phyloP scores from a whole-genome alignment of 1,140 invertebrate species.

The Brachionus rotundiformis region DNA sequence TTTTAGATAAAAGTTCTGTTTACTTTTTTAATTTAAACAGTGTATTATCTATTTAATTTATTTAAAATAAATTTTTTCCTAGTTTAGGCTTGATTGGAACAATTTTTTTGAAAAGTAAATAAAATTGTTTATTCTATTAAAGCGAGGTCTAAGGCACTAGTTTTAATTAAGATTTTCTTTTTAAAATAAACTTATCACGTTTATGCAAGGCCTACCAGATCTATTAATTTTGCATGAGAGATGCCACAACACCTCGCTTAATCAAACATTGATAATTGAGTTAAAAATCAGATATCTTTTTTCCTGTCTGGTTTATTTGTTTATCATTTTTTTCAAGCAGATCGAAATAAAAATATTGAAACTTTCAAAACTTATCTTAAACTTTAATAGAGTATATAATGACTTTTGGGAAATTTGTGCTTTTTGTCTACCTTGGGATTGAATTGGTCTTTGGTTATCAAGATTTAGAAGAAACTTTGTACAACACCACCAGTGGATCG shows the following conservation, averaged over 20 bases:
- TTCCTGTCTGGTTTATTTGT: slow-evolving; percentile 1
- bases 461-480: background rate
- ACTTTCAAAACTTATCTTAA: background rate
- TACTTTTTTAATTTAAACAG: slow-evolving; percentile 17
- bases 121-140: background rate
- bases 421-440: background rate
- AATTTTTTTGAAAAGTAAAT: background rate
- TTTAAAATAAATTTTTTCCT: background rate
- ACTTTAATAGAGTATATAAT: background rate
- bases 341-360: background rate
- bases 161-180: background rate
- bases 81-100: background rate
- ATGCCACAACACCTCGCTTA: background rate
- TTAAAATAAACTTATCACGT: slow-evolving; percentile 8
- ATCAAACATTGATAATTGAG: background rate
- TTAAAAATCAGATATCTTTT: slow-evolving; percentile 2
- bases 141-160: background rate
- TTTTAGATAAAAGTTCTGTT: background rate
- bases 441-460: background rate
- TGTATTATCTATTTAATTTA: background rate
- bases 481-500: slow-evolving; percentile 35
- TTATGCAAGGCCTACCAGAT: background rate
- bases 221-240: slow-evolving; percentile 1
- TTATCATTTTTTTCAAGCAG: background rate
- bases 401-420: background rate